Percentiles rank a stretch among this genome's conserved stretches.
Evolutionary conservation across 2,113 vertebrate genomes (phyloP).

Genomic region (Rhombomys opimus): DNA sequence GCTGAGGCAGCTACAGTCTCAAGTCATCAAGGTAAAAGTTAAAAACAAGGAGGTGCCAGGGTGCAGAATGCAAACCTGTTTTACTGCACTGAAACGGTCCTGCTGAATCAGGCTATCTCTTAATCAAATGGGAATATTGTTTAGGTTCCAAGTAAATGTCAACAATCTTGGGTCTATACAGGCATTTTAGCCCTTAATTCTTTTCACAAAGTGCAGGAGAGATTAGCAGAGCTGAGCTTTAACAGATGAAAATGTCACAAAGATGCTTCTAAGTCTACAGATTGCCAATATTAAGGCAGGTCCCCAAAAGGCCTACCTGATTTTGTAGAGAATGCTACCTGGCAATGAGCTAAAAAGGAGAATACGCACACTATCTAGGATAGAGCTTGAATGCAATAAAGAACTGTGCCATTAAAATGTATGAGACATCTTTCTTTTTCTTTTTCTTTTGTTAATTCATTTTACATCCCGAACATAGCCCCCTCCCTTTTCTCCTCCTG

Average conservation of each 20-base stretch:
- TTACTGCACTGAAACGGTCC: neutral
- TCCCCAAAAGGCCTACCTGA: neutral
- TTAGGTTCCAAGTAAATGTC: neutral
- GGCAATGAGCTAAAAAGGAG: neutral
- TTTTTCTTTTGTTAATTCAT: too few relatives aligned
- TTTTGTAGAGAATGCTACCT: neutral
- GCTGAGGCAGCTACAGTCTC: neutral
- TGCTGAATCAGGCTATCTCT: neutral
- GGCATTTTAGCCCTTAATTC: neutral
- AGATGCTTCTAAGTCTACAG: neutral
- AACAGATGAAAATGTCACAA: neutral
- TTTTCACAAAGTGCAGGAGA: neutral
- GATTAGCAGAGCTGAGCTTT: neutral
- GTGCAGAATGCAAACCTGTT: neutral
- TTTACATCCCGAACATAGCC: too few relatives aligned
- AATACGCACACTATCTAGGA: neutral
- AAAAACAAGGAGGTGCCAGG: neutral
- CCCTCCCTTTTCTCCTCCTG: neutral
- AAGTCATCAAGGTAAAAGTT: constrained; percentile 26
- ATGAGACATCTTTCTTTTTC: neutral
- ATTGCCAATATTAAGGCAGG: neutral
- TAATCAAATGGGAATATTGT: neutral
- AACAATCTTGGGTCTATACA: neutral
- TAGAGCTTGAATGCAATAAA: neutral
- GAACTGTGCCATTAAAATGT: neutral